phyloP scores from a whole-genome alignment of 2,113 vertebrate species.

The Abramis brama region DNA sequence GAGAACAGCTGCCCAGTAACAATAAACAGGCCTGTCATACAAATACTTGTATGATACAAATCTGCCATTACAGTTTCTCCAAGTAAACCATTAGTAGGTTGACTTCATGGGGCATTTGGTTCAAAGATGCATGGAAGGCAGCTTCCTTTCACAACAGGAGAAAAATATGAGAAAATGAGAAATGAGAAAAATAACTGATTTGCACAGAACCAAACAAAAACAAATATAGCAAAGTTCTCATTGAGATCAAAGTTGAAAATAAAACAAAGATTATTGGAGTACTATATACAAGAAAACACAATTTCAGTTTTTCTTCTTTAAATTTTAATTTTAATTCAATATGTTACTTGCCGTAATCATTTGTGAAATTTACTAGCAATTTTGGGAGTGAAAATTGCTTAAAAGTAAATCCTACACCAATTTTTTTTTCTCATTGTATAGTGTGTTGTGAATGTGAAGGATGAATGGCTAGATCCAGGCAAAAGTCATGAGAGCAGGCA shows the following conservation, averaged over 20 bases:
- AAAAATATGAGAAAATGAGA: no score
- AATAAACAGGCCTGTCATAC: neutral
- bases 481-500: constrained; percentile 1
- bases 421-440: neutral
- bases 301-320: neutral
- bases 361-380: neutral
- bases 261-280: neutral
- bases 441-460: neutral
- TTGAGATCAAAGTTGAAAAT: neutral
- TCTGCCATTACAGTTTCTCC: constrained; percentile 4
- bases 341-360: neutral
- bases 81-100: neutral
- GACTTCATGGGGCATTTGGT: neutral
- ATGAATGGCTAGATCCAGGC: neutral
- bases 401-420: neutral
- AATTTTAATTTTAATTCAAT: neutral
- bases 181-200: neutral
- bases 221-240: neutral
- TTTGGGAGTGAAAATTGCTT: neutral
- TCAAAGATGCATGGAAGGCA: neutral
- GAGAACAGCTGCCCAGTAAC: neutral
- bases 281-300: neutral
- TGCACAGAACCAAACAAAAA: neutral
- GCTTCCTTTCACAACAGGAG: neutral
- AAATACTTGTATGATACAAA: neutral